Evolutionary conservation across 1,140 invertebrate genomes (phyloP), one percentile per base, ranked within the genome.

Genomic region (Ceratoteleas bidentatus): DNA sequence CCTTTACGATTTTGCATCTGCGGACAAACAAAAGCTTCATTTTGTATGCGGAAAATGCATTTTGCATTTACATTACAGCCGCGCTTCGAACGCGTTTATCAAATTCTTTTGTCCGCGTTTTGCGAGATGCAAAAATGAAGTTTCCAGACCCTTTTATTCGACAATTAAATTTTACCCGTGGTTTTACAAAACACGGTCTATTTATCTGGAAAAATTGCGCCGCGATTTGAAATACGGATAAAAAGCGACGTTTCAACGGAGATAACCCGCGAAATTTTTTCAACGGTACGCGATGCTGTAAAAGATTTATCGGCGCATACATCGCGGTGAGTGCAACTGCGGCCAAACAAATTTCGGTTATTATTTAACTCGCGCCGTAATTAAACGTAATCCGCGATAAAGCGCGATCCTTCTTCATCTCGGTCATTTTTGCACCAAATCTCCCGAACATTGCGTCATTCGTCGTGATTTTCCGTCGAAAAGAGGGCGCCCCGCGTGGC

Each of bases 331-430:
- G 36, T 1, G 36, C 36, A 6, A 40, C 36, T 3, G 14, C 15
- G 15, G 16, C 24, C 3, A n/a, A 33, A 53, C 11, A n/a, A 24
- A 53, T 53, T 53, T 53, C n/a, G 33, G 10, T 36, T 56, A 36
- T 56, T 56, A 45, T 45, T 45, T 45, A 9, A 40, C 36, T 40
- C 36, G 7, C 36, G 36, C 6, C 10, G 43, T 45, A 45, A 45
- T 45, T 45, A 45, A 6, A 9, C 36, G 36, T 40, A 40, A 40
- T 40, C 6, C 10, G 36, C 36, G 36, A 40, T 40, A 40, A 40
- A 33, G 16, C 11, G 14, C 16, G 11, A 32, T 53, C 24, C 50
- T 6, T 32, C 10, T 53, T 33, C 24, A 53, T 16, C n/a, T 3
- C 24, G 38, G 11, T 40, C 0, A 40, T 40, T 40, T 2, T 40